Evolutionary conservation across 35 echinoderm and acorn worm species (phyloP).

Genomic region (Lytechinus pictus): DNA sequence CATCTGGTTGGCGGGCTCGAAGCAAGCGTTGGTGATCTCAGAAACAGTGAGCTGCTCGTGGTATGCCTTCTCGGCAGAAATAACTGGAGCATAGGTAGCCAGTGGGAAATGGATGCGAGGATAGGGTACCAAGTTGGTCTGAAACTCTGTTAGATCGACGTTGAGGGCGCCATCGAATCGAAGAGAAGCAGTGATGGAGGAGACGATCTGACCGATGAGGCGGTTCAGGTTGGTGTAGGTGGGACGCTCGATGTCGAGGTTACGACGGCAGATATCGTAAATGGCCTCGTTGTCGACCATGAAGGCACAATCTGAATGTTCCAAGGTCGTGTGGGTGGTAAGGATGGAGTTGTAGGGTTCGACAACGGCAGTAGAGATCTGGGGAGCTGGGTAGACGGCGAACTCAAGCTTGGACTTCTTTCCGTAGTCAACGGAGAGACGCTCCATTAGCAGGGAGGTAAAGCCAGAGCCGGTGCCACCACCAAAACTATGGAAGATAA

Average conservation of each 20-base stretch:
- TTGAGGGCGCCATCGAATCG: no score
- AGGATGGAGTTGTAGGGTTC: not conserved
- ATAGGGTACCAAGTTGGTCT: no score
- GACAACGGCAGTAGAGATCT: no score
- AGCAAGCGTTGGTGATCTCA: constrained; percentile 60
- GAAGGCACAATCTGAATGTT: constrained; percentile 92
- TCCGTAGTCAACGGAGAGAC: no score
- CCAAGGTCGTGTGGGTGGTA: constrained; percentile 87
- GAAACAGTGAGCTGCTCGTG: constrained; percentile 48
- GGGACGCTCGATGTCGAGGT: constrained; percentile 90
- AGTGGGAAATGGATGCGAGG: no score
- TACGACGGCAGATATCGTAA: constrained; percentile 90
- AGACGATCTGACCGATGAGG: constrained; percentile 83
- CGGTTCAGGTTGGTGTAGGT: constrained; percentile 89
- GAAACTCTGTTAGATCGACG: no score
- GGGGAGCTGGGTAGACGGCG: no score
- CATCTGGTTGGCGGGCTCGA: constrained; percentile 63
- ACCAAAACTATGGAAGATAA: constrained; percentile 57
- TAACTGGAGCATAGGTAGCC: no score
- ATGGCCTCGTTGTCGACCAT: constrained; percentile 96
- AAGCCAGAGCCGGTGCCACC: no score
- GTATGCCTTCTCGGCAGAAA: no score
- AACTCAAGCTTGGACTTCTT: no score
- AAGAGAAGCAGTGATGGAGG: not conserved
- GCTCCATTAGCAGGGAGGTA: no score